Conservation (phyloP, 2,797 vertebrate genomes). For the Tenualosa thibaudeaui region DNA sequence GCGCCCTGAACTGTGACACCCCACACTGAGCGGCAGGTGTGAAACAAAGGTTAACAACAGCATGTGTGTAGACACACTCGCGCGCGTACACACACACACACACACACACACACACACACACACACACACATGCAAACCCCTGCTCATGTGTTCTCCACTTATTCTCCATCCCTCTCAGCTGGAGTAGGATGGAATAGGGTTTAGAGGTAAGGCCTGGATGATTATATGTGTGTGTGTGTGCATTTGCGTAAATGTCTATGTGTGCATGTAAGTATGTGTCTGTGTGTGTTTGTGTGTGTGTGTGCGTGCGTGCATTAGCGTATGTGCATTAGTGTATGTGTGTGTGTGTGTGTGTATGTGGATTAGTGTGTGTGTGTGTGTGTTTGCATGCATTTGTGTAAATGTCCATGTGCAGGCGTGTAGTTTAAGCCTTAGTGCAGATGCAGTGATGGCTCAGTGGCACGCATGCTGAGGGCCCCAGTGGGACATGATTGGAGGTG, state of each 20-base stretch:
- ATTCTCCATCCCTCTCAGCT: neutral
- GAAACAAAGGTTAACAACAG: constrained; percentile 78
- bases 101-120: too few species aligned
- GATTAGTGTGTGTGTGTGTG: neutral
- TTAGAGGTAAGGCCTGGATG: constrained; percentile 33
- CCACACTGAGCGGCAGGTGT: constrained; percentile 76
- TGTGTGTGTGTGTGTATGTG: neutral
- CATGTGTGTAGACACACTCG: constrained; percentile 29
- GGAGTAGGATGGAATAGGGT: constrained; percentile 42
- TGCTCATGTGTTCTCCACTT: neutral
- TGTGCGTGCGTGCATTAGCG: neutral
- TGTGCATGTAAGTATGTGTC: neutral
- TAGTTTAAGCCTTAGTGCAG: constrained; percentile 42
- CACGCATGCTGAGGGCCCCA: constrained; percentile 37
- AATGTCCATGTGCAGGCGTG: neutral
- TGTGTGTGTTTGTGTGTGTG: neutral
- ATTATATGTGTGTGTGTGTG: neutral
- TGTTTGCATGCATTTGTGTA: constrained; percentile 38
- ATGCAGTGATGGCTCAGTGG: constrained; percentile 56
- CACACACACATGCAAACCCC: neutral
- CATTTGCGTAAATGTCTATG: neutral
- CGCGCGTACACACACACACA: too few species aligned
- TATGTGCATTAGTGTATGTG: constrained; percentile 31
- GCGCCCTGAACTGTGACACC: constrained; percentile 73
- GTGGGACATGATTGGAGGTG: constrained; percentile 51